A percentile compares a stretch with the other conserved stretches of the same genome.
Conservation (phyloP, 2,888 invertebrate species). For the Cantharis rustica region DNA sequence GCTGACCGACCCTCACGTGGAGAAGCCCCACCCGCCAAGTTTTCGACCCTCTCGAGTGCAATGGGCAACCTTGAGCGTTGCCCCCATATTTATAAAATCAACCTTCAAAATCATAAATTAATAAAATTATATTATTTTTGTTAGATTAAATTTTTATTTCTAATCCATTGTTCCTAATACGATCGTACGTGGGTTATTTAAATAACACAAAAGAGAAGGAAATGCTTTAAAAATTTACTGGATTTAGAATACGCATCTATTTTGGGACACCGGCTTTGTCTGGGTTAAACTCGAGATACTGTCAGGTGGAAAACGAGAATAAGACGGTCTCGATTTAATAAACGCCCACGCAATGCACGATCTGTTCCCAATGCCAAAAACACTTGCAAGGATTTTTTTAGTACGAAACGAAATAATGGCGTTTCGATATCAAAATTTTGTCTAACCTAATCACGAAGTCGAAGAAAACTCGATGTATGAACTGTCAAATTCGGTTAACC, state of each 20-base stretch:
- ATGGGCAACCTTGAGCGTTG: conserved; percentile 31
- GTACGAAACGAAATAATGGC: background rate
- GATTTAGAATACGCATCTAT: background rate
- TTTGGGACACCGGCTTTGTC: conserved; percentile 6
- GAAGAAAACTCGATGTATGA: background rate
- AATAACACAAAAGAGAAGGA: background rate
- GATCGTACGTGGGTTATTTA: background rate
- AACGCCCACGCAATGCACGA: background rate
- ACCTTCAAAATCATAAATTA: background rate
- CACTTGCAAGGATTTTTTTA: background rate
- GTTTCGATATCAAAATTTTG: background rate
- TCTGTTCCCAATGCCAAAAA: background rate
- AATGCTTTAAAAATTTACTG: background rate
- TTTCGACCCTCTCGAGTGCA: conserved; percentile 30
- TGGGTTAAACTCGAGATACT: conserved; percentile 1
- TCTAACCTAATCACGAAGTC: background rate
- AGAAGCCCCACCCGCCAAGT: conserved; percentile 29
- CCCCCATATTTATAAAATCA: conserved; percentile 6
- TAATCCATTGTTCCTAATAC: background rate
- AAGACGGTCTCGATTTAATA: conserved; percentile 1
- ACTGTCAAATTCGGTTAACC: background rate
- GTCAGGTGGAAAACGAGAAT: conserved; percentile 15
- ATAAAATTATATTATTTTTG: background rate
- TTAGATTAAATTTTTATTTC: background rate
- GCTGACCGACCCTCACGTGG: conserved; percentile 35